Evolutionary conservation across 2,888 invertebrate species (phyloP).

Genomic region (Cephus pulcher): DNA sequence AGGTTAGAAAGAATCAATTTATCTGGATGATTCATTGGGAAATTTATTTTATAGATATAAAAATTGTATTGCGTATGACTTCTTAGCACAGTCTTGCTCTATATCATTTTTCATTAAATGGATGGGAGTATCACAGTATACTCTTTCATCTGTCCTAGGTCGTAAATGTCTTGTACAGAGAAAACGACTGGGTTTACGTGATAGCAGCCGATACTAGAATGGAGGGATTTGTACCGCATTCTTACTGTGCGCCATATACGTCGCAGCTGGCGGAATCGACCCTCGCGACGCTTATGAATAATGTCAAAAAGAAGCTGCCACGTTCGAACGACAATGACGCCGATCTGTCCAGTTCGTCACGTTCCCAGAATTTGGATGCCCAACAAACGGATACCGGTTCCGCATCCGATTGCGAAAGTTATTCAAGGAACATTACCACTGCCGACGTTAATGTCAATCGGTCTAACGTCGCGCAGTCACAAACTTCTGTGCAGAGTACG

Average conservation of each 20-base stretch:
- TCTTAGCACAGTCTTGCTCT: neutral
- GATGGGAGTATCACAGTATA: neutral
- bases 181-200: constrained; percentile 98
- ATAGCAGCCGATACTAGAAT: constrained; percentile 89
- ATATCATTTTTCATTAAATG: neutral
- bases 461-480: constrained; percentile 66
- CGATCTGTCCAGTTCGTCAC: constrained; percentile 50
- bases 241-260: constrained; percentile 89
- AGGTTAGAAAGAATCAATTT: constrained; percentile 65
- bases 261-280: constrained; percentile 79
- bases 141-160: constrained; percentile 67
- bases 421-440: constrained; percentile 70
- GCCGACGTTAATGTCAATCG: constrained; percentile 62
- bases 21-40: neutral
- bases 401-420: constrained; percentile 73
- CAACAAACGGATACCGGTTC: constrained; percentile 67
- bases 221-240: constrained; percentile 95
- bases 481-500: constrained; percentile 68
- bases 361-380: constrained; percentile 56
- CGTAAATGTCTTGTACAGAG: constrained; percentile 93
- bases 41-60: neutral
- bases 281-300: constrained; percentile 71
- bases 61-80: neutral
- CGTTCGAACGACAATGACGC: constrained; percentile 66
- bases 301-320: constrained; percentile 88